These are phyloP conservation scores for Lobophora halterata DNA, from an alignment of 2,888 invertebrate species.

Conservation along the genomic window DNA sequence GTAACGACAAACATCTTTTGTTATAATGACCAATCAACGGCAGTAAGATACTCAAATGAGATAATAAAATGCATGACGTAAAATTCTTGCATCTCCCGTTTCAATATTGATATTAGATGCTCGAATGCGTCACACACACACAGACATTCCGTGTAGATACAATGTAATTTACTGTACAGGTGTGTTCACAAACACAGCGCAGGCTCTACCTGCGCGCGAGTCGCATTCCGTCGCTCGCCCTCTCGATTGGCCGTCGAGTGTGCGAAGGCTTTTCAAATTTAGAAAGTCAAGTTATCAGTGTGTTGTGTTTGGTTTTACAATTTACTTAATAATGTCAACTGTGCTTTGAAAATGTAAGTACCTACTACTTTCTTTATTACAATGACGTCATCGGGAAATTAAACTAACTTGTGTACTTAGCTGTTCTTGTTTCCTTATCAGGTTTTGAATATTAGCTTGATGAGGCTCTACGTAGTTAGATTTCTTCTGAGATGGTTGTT, in stretches of 20 bases:
- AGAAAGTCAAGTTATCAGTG: constrained; percentile 59
- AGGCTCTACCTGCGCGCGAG: constrained; percentile 72
- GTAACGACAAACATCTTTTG: too few species aligned
- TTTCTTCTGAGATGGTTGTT: too few species aligned
- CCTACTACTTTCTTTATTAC: constrained; percentile 2
- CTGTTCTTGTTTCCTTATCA: constrained; percentile 9
- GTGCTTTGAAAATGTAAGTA: constrained; percentile 42
- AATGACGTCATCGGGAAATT: constrained; percentile 9
- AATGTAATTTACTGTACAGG: constrained; percentile 58
- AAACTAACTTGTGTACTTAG: constrained; percentile 8
- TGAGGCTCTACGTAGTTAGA: constrained; percentile 6
- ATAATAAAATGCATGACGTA: too few species aligned
- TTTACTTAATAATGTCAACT: constrained; percentile 38
- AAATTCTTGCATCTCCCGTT: constrained; percentile 13
- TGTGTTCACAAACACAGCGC: constrained; percentile 40
- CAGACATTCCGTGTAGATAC: constrained; percentile 42
- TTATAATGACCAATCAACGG: too few species aligned
- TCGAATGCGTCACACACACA: constrained; percentile 37
- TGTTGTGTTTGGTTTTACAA: constrained; percentile 39
- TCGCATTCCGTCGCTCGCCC: constrained; percentile 74
- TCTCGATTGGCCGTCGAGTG: constrained; percentile 66
- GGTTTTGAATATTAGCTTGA: constrained; percentile 9
- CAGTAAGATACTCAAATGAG: too few species aligned
- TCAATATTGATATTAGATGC: constrained; percentile 28
- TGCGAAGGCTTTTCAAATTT: constrained; percentile 66